A percentile compares a stretch with the other conserved stretches of the same genome.
phyloP scores from a whole-genome alignment of 2,888 invertebrate genomes.

The Archips xylosteana region DNA sequence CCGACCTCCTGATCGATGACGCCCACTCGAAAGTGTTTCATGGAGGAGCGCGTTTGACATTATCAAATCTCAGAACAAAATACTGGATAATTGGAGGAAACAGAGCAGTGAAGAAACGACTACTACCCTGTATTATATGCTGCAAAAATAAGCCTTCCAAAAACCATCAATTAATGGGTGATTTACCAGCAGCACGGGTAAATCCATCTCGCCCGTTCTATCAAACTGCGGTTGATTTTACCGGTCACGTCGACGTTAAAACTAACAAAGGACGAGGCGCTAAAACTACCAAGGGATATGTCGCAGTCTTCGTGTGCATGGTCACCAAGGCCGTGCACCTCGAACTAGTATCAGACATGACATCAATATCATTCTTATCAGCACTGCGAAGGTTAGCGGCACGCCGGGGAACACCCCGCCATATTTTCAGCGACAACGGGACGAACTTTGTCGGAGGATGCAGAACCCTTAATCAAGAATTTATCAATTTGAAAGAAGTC shows the following conservation, averaged over 20 bases:
- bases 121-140: slow-evolving; percentile 42
- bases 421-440: not conserved
- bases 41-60: slow-evolving; percentile 38
- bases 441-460: not conserved
- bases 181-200: not conserved
- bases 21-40: slow-evolving; percentile 42
- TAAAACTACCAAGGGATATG: not conserved
- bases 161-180: not conserved
- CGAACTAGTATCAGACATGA: not conserved
- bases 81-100: slow-evolving; percentile 43
- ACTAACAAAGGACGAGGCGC: not conserved
- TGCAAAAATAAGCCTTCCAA: slow-evolving; percentile 29
- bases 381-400: not conserved
- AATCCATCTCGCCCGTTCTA: not conserved
- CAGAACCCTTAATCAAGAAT: not conserved
- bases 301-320: not conserved
- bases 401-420: not conserved
- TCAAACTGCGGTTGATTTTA: not conserved
- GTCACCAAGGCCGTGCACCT: slow-evolving; percentile 1
- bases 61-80: slow-evolving; percentile 30
- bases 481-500: not conserved
- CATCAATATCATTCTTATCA: not conserved
- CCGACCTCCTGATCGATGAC: slow-evolving; percentile 42
- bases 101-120: slow-evolving; percentile 41
- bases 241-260: too few relatives aligned